Conservation (phyloP, 2,797 vertebrate species). For the Odontamblyopus rebecca region DNA sequence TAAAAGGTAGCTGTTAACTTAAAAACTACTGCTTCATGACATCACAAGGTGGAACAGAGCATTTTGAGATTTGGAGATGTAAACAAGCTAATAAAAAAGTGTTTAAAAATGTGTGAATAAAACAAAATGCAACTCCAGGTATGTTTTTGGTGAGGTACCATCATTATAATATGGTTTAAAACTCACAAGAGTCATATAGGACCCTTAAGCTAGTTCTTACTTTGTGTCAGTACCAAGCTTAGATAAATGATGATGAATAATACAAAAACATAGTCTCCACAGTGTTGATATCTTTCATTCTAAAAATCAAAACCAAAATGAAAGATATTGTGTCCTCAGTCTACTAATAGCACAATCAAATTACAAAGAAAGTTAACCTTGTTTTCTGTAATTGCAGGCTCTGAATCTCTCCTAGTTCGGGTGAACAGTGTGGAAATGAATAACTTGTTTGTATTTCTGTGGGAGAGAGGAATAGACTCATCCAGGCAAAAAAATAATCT, state of each 20-base stretch:
- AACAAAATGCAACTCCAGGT: too few species aligned
- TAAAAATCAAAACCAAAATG: not conserved
- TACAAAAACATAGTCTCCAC: too few species aligned
- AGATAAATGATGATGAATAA: not conserved
- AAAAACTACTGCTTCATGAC: too few species aligned
- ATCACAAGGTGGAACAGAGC: too few species aligned
- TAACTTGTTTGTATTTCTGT: slow-evolving; percentile 27
- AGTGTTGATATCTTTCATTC: not conserved
- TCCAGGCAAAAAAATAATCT: slow-evolving; percentile 54
- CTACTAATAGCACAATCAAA: slow-evolving; percentile 18
- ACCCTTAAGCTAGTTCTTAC: too few species aligned
- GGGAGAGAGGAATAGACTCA: slow-evolving; percentile 44
- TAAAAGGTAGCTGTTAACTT: too few species aligned
- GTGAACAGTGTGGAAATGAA: slow-evolving; percentile 51
- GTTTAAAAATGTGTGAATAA: too few species aligned
- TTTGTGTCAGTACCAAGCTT: not conserved
- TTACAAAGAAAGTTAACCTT: slow-evolving; percentile 20
- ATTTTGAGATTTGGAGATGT: too few species aligned
- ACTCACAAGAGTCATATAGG: too few species aligned
- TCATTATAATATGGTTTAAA: too few species aligned
- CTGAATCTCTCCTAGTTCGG: slow-evolving; percentile 39
- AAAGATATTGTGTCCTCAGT: not conserved
- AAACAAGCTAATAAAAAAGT: too few species aligned
- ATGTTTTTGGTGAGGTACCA: too few species aligned
- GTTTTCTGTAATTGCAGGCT: slow-evolving; percentile 46